Percentiles rank a stretch among this genome's conserved stretches.
These are phyloP conservation scores for Cichladusa arquata DNA, from an alignment of 2,113 vertebrate genomes.

Conservation along the genomic window DNA sequence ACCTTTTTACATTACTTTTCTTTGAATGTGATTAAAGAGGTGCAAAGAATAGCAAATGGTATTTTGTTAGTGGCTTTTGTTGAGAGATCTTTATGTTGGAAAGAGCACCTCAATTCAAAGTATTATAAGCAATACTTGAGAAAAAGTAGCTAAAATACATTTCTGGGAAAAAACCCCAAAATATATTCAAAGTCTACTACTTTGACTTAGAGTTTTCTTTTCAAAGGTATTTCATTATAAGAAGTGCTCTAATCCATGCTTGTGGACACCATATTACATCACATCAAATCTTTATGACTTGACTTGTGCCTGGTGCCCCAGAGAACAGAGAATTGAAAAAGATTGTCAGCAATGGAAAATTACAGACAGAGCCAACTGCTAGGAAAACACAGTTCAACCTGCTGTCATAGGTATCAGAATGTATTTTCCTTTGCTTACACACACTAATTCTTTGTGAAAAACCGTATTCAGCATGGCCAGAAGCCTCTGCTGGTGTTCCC, in stretches of 20 bases:
- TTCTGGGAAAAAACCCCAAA: neutral
- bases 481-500: neutral
- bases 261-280: neutral
- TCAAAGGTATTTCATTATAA: neutral
- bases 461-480: neutral
- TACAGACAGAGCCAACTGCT: neutral
- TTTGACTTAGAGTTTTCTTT: neutral
- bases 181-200: neutral
- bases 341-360: neutral
- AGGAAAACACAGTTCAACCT: neutral
- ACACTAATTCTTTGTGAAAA: neutral
- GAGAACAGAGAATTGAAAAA: neutral
- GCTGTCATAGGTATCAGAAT: neutral
- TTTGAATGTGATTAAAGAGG: neutral
- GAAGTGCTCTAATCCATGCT: neutral
- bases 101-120: neutral
- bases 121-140: neutral
- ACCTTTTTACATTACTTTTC: neutral
- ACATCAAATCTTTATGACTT: neutral
- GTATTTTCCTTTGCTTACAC: neutral
- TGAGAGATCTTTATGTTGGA: neutral
- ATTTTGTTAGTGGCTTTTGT: neutral
- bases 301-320: neutral
- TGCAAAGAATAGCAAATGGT: neutral
- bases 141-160: neutral